Percentiles rank a stretch among this genome's conserved stretches.
Conservation (phyloP, 2,113 vertebrate species). For the Phodopus roborovskii region DNA sequence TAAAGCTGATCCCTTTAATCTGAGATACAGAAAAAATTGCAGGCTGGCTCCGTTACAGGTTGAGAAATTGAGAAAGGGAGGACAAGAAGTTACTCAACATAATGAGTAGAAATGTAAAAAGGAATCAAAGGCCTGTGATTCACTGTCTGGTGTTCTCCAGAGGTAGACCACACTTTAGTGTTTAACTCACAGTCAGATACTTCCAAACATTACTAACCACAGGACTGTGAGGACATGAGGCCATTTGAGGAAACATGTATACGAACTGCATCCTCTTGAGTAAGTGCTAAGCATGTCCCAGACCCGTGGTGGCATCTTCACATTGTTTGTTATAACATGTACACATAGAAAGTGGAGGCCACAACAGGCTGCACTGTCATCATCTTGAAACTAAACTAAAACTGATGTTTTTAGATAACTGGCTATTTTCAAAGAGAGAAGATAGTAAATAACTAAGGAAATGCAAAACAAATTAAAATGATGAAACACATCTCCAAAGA, state of each 20-base stretch:
- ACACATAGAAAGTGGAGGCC: neutral
- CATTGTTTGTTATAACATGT: neutral
- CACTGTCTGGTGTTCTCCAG: conserved; percentile 54
- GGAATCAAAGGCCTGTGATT: conserved; percentile 27
- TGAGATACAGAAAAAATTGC: neutral
- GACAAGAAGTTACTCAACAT: conserved; percentile 12
- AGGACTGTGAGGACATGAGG: neutral
- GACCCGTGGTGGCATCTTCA: neutral
- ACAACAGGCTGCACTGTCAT: fast-evolving
- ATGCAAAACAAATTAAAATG: neutral
- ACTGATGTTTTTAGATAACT: neutral
- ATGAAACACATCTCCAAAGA: neutral
- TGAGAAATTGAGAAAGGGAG: neutral
- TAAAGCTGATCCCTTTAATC: neutral
- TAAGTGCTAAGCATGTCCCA: conserved; percentile 4
- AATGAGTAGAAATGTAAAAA: neutral
- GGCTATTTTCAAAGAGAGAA: neutral
- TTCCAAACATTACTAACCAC: conserved; percentile 5
- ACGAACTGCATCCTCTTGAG: neutral
- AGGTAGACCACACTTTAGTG: neutral
- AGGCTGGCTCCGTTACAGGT: neutral
- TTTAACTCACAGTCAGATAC: conserved; percentile 33
- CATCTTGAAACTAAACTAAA: neutral
- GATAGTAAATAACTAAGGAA: neutral
- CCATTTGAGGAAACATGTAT: neutral